Evolutionary conservation across 2,797 vertebrate genomes (phyloP).

Genomic region (Chaunax sp.): DNA sequence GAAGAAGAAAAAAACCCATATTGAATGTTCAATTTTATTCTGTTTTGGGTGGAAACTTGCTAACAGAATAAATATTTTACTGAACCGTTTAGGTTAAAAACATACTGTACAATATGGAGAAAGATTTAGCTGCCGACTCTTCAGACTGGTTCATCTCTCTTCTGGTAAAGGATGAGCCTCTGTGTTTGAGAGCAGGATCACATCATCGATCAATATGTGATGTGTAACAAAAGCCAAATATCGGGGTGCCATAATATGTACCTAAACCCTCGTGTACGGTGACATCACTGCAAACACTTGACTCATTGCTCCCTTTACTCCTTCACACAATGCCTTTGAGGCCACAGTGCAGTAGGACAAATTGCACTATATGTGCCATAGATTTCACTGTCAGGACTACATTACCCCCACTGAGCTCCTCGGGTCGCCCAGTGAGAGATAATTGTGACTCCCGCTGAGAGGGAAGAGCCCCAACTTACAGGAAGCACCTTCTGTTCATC

Average conservation of each 20-base stretch:
- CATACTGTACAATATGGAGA: too few relatives aligned
- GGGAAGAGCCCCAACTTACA: slow-evolving; percentile 48
- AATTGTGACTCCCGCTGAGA: slow-evolving; percentile 67
- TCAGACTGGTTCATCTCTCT: too few relatives aligned
- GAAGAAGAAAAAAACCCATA: neutral
- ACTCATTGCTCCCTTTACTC: slow-evolving; percentile 41
- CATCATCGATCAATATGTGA: slow-evolving; percentile 37
- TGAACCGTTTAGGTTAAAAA: too few relatives aligned
- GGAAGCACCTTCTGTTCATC: slow-evolving; percentile 42
- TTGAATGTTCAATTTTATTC: neutral
- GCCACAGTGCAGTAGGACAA: slow-evolving; percentile 27
- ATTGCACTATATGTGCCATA: slow-evolving; percentile 40
- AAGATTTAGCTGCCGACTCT: too few relatives aligned
- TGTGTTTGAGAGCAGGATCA: slow-evolving; percentile 21
- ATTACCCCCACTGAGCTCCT: slow-evolving; percentile 58
- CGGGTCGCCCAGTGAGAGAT: slow-evolving; percentile 60
- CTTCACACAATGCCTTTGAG: slow-evolving; percentile 8
- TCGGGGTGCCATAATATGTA: neutral
- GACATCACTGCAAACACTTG: slow-evolving; percentile 47
- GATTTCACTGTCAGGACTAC: slow-evolving; percentile 59
- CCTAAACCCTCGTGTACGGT: slow-evolving; percentile 12
- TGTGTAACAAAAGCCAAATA: slow-evolving; percentile 52
- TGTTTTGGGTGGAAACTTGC: neutral
- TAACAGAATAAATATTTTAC: neutral
- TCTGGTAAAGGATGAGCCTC: neutral